phyloP scores from a whole-genome alignment of 1,140 invertebrate species.

The Eriocheir sinensis region DNA sequence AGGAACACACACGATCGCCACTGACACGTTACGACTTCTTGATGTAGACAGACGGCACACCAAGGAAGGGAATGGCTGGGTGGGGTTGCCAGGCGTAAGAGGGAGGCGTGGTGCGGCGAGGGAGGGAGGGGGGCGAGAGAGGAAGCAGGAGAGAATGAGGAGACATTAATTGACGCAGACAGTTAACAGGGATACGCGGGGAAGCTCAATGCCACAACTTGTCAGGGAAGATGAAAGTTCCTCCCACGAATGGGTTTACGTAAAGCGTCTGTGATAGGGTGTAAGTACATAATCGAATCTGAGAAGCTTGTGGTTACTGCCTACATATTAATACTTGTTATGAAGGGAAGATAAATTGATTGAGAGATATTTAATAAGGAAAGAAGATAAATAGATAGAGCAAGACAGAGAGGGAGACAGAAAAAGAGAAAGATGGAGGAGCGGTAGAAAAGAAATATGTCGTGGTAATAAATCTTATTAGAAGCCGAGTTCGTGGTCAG shows the following conservation, averaged over 20 bases:
- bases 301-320: no score
- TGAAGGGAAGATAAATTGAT: background rate
- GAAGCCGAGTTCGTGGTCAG: background rate
- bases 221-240: background rate
- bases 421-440: background rate
- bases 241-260: no score
- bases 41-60: background rate
- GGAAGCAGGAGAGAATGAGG: background rate
- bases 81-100: no score
- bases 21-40: constrained; percentile 15
- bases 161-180: background rate
- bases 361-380: background rate
- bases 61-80: background rate
- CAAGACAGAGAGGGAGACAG: constrained; percentile 28
- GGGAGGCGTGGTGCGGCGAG: no score
- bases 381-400: no score
- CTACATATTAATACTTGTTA: no score
- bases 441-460: background rate
- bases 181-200: background rate
- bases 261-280: no score
- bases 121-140: background rate
- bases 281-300: no score
- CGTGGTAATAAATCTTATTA: background rate
- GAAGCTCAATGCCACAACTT: background rate
- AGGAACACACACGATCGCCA: background rate